These are phyloP conservation scores for Sialia sialis DNA, from an alignment of 2,113 vertebrate genomes.

Conservation along the genomic window DNA sequence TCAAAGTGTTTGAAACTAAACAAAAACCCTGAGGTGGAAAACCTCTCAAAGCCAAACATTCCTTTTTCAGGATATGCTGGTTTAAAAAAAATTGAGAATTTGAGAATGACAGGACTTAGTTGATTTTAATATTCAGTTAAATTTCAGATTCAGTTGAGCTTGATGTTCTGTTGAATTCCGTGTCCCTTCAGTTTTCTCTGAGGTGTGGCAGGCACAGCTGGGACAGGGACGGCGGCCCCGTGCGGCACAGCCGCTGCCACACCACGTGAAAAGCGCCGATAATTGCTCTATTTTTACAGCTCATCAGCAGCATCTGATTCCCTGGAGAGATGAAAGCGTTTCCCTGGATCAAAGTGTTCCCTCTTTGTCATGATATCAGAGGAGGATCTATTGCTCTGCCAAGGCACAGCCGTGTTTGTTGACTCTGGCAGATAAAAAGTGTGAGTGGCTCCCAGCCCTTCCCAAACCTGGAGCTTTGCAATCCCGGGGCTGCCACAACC, in stretches of 20 bases:
- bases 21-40: not conserved
- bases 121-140: not conserved
- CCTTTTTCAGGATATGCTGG: not conserved
- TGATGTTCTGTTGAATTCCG: not conserved
- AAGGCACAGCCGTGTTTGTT: not conserved
- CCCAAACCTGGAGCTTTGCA: not conserved
- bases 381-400: not conserved
- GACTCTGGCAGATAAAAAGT: not conserved
- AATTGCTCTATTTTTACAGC: conserved; percentile 31
- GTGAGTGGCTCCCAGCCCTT: not conserved
- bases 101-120: not conserved
- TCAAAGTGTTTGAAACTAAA: not conserved
- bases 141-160: not conserved
- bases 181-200: not conserved
- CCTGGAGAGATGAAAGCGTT: not conserved
- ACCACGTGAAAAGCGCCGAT: not conserved
- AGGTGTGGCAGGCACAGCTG: not conserved
- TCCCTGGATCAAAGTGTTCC: conserved; percentile 10
- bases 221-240: not conserved
- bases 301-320: conserved; percentile 18
- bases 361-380: not conserved
- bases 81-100: not conserved
- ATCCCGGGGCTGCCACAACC: fast-evolving
- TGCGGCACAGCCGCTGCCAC: not conserved
- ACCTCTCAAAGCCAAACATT: not conserved